Evolutionary conservation across 1,140 invertebrate species (phyloP), one percentile per base, ranked within the genome.

Genomic region (Bombus terrestris): DNA sequence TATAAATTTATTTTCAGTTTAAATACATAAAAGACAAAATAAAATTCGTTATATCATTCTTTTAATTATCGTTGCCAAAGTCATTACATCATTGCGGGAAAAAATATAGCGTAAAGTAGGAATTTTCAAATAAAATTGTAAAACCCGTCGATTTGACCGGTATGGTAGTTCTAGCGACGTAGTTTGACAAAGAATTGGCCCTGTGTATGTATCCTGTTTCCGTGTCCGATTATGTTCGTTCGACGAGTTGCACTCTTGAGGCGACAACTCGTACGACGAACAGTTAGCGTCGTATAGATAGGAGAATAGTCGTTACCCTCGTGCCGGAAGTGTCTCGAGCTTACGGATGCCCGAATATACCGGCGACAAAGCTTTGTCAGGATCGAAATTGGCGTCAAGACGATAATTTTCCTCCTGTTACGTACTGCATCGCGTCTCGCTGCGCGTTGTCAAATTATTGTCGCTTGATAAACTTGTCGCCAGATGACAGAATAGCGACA

Each of bases 381-480:
- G 75, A 88, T 89, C 79, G 88, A 86, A 89, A 89, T 89, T 89
- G 88, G 88, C 87, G 83, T 78, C 83, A 62, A 69, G 87, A n/a
- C 87, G 88, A 89, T 89, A 89, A 89, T 87, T 89, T 86, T 80
- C 76, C 81, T 57, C 22, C 62, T 57, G 73, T 73, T 88, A 75
- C 62, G 62, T 82, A 76, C 69, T 41, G 43, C 57, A 39, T 57
- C 71, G 25, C 57, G 62, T 76, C 43, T 81, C 37, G 75, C 35
- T 43, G 68, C 64, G 39, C 39, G 76, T 72, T 89, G 87, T 86
- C 87, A 76, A 89, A 88, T 89, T 89, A 89, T 89, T 76, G 83
- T 89, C 88, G 85, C 83, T 85, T 80, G 78, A 62, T 87, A 85
- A 41, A 83, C 57, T 78, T 62, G 28, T 74, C 39, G 43, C 32